Evolutionary conservation across 2,797 vertebrate genomes (phyloP), one percentile per base, ranked within the genome.

Genomic region (Malurus leucopterus): DNA sequence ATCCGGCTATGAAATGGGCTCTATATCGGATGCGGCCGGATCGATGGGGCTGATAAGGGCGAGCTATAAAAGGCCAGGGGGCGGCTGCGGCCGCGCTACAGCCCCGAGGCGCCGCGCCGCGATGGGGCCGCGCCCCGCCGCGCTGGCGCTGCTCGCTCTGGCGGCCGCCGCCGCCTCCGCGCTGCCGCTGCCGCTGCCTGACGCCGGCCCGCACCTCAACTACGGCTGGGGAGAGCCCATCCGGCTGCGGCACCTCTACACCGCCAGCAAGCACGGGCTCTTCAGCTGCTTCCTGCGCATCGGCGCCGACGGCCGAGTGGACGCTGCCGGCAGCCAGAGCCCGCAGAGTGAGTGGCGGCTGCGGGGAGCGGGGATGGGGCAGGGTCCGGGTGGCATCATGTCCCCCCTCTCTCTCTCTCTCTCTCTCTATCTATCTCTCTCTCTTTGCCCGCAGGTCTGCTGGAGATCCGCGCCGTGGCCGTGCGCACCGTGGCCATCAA

Each of bases 401-500:
- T n/a, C n/a, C n/a, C n/a, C 15, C 36, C 24, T 7, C 18, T 69
- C 21, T 38, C 16, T 32, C 14, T 59, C 21, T 49, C 6, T 62
- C 6, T 62, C 21, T 76, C 50, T 55, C 34, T 34, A 8, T 34
- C 34, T 34, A 34, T 40, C 14, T 59, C 21, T 44, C 21, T 49
- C 7, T 62, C 21, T 76, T 47, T 55, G 12, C 21, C n/a, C 32
- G 46, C 91, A 99, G 99, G 98, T 96, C 93, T 99, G 91, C 89
- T 99, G 93, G 99, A 99, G 96, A 99, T 99, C 84, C 95, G 97
- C 34, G 97, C 98, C 0, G 98, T 99, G 74, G 97, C 97, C 9
- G 91, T 97, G 15, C 98, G 98, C 55, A 96, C 97, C 43, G 98
- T 99, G 83, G 98, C 96, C 89, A 98, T 99, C 95, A 98, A 98